Conservation (phyloP, 2,113 vertebrate genomes). For the Toxostoma redivivum region DNA sequence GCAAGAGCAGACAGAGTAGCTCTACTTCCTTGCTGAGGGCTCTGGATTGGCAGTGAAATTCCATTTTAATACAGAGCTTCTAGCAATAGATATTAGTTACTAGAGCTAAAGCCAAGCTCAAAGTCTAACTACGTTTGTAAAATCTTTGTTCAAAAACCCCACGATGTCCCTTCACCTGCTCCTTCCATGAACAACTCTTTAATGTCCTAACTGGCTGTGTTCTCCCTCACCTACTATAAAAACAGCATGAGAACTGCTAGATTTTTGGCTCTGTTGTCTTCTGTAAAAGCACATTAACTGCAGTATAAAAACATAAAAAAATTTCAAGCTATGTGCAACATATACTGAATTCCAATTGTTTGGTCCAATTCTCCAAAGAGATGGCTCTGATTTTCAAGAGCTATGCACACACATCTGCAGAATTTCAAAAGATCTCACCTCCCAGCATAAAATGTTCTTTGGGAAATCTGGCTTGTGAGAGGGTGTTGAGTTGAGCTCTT, state of each 20-base stretch:
- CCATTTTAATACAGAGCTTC: neutral
- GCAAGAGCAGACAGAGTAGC: neutral
- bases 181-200: neutral
- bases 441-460: neutral
- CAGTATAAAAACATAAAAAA: neutral
- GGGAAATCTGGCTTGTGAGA: neutral
- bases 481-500: constrained; percentile 20
- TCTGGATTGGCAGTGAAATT: neutral
- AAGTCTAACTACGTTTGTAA: neutral
- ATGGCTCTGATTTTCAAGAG: neutral
- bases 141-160: neutral
- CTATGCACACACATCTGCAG: neutral
- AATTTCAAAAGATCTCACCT: neutral
- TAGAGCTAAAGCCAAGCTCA: neutral
- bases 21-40: neutral
- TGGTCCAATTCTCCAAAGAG: neutral
- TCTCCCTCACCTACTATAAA: neutral
- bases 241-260: neutral
- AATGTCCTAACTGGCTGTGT: neutral
- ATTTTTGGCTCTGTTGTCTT: neutral
- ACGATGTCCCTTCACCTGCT: neutral
- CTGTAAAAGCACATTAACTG: neutral
- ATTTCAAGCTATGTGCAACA: neutral
- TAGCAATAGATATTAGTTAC: neutral
- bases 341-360: neutral